Base-by-base conservation (phyloP, 2,113 vertebrate genomes). In the Cariama cristata region DNA sequence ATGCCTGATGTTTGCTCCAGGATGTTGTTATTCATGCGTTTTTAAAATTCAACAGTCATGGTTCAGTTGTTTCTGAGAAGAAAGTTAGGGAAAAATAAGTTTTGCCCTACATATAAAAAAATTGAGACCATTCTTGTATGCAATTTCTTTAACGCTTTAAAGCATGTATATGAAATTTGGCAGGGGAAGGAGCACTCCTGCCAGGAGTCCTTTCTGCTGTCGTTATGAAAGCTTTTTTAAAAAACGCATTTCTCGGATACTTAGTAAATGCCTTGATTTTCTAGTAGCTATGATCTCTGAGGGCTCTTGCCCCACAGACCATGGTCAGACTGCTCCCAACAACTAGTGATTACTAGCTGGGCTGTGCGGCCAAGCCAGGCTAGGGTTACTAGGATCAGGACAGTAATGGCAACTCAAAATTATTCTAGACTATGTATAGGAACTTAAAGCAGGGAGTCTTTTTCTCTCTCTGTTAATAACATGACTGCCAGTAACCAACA, bases 21-120 rank as follows among this genome's bases (percentile, higher is more conserved):
- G 27, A 87, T 45, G 49, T 72, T 91, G 49, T 79, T 92, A 79
- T 82, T 79, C 69, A 82, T 76, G 8, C 62, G 53, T 53, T 97
- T 94, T 93, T 68, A 76, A 88, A 91, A 88, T 94, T 92, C 69
- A 76, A 86, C 84, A 72, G 62, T 96, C 87, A 94, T 42, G 69
- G 71, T 94, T 95, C 72, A 91, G 86, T 91, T 92, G 45, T 71
- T 93, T 94, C 69, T 53, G 50, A 84, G 62, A 95, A 82, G 44
- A 68, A 95, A 87, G 19, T 89, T 52, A 91, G 26, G 33, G 67
- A 8, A 90, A 96, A 88, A 42, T 52, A 64, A 76, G 10, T 62
- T 93, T 75, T 86, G 40, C 62, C 58, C 66, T 38, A 76, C 17
- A 42, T 49, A 53, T 47, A 6, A 85, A 96, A 89, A 74, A 89